Evolutionary conservation across 2,113 vertebrate genomes (phyloP), one percentile per base, ranked within the genome.

Genomic region (Megaleporinus macrocephalus): DNA sequence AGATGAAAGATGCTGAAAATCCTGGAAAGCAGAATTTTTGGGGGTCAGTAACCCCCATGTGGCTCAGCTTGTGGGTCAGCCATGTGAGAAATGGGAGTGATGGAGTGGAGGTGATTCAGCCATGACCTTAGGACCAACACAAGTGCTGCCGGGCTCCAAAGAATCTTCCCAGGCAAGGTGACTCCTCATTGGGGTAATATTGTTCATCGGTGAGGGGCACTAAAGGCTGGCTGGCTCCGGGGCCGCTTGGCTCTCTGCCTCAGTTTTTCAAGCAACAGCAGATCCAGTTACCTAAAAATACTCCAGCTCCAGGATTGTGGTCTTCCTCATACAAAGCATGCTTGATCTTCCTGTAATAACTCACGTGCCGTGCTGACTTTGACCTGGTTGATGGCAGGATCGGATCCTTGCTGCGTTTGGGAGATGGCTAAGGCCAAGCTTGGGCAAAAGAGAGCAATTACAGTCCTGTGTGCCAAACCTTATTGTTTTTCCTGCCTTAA

Each of bases 41-140:
- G 12, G 20, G 59, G 13, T 33, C 27, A 0, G 27, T 30, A 44
- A 44, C 14, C 62, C 15, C 15, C 13, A 4, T 44, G 5, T 44
- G 10, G 59, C 13, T 26, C 36, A 51, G 41, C 29, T 29, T 73
- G 27, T 53, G 27, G 44, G 51, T 51, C 47, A 65, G 10, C 27
- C 24, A 66, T 55, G 61, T n/a, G 41, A 65, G 33, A 29, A 49
- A 65, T 66, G 22, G 47, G 29, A 22, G 29, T 12, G 22, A 49
- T 53, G 49, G 22, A 11, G 24, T 10, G 18, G 18, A 74, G 59
- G 26, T 51, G 22, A 65, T 65, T 33, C 22, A 86, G 85, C 90
- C 88, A 76, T 78, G 86, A 90, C 88, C 89, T 89, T 93, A 90
- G 87, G 83, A 78, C 85, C n/a, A 63, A 81, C 86, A 82, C 73